Percentiles rank a stretch among this genome's conserved stretches.
Conservation (phyloP, 2,113 vertebrate species). For the Brachionichthys hirsutus region DNA sequence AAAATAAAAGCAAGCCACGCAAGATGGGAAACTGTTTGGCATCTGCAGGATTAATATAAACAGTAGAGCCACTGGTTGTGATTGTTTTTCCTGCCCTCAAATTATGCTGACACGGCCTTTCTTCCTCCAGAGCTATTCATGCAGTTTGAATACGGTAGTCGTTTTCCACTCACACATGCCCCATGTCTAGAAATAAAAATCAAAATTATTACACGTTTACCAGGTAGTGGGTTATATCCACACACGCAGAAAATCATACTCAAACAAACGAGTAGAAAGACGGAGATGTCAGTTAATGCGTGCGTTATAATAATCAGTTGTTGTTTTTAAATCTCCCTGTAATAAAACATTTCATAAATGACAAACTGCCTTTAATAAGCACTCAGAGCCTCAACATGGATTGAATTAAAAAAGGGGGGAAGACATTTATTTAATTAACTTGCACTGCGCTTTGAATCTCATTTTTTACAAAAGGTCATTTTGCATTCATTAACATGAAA, state of each 20-base stretch:
- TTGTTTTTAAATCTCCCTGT: neutral
- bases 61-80: constrained; percentile 65
- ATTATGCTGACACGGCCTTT: constrained; percentile 67
- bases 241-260: neutral
- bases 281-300: neutral
- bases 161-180: constrained; percentile 40
- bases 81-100: constrained; percentile 71
- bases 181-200: constrained; percentile 38
- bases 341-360: neutral
- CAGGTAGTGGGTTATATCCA: constrained; percentile 3
- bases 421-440: constrained; percentile 2
- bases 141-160: constrained; percentile 57
- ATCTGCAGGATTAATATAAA: constrained; percentile 74
- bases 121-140: constrained; percentile 50
- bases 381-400: neutral
- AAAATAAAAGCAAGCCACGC: constrained; percentile 67
- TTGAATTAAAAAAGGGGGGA: neutral
- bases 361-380: neutral
- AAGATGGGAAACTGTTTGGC: constrained; percentile 72
- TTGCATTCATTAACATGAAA: constrained; percentile 14
- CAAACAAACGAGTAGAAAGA: neutral
- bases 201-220: constrained; percentile 36
- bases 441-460: constrained; percentile 25
- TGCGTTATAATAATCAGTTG: neutral
- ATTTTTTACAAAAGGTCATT: constrained; percentile 15